These are phyloP conservation scores for Drosophila sp. DNA, from an alignment of 1,140 invertebrate genomes.

Conservation along the genomic window DNA sequence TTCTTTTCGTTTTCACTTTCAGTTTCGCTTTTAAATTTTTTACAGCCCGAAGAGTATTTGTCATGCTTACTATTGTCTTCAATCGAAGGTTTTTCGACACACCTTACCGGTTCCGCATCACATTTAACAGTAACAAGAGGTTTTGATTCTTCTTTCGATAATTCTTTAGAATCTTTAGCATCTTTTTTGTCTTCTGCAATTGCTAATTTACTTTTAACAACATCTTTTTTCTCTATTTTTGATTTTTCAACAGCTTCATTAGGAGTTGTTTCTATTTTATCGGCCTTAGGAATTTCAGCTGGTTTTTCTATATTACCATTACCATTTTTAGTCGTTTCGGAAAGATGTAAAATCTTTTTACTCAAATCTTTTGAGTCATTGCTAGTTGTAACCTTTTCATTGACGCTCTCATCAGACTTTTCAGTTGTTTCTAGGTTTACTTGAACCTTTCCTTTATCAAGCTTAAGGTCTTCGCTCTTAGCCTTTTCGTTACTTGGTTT, in stretches of 20 bases:
- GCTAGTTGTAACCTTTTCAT: background rate
- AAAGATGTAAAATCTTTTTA: background rate
- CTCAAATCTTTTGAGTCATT: background rate
- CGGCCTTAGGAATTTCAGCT: background rate
- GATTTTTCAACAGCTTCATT: background rate
- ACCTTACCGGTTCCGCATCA: background rate
- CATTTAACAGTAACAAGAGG: background rate
- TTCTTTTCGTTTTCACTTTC: background rate
- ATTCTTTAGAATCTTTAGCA: background rate
- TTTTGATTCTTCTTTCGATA: background rate
- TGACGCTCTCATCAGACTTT: background rate
- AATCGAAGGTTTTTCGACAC: background rate
- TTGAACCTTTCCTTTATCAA: background rate
- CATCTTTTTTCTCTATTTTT: background rate
- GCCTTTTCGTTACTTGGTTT: background rate
- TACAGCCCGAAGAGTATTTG: background rate
- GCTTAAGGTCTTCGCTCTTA: background rate
- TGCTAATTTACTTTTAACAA: background rate
- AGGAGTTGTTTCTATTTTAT: background rate
- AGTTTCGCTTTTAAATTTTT: slow-evolving; percentile 1
- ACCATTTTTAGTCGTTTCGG: background rate
- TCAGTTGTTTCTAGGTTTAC: background rate
- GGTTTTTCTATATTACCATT: background rate
- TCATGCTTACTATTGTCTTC: slow-evolving; percentile 6
- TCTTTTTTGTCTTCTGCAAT: background rate